Evolutionary conservation across 2,888 invertebrate species (phyloP), one percentile per base, ranked within the genome.

Genomic region (Leuctra nigra): DNA sequence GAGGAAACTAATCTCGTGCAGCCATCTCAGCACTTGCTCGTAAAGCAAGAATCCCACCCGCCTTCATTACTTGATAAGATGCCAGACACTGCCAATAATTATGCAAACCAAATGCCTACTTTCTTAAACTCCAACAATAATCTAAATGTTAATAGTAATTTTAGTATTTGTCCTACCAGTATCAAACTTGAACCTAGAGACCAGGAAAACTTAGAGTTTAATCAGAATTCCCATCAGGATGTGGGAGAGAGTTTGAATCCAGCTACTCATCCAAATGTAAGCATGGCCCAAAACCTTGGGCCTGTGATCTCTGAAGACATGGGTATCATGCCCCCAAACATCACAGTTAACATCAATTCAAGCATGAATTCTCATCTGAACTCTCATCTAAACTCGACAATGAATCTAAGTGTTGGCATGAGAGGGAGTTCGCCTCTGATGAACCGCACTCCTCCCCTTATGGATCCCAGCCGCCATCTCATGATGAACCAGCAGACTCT

Each of bases 181-280:
- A 50, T 50, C 18, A 50, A 50, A 22, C 16, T 50, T 11, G 50
- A 50, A 14, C 50, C 50, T 14, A 20, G 35, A 4, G 50, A 50
- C 11, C 14, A 18, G 33, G 50, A 50, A 11, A 18, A 16, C 3
- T 9, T 35, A 16, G 35, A 50, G 3, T 16, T 33, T 18, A 9
- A 3, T 41, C 41, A 14, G 14, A 41, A 41, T 16, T 16, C 23
- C 3, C 50, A 33, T 3, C 50, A 33, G 6, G 50, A 50, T 11
- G 13, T 35, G 35, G 20, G 33, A 11, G 50, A 50, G 18, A 50
- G 35, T 22, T 11, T n/a, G 2, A 11, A 14, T 13, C 14, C 35
- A 33, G 22, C 35, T 22, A 16, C 16, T 29, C 50, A 35, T 33
- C 50, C 14, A 14, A 50, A 35, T 18, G 22, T 50, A 18, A 35